Evolutionary conservation across 1,140 invertebrate species (phyloP).

Genomic region (Calephelis nemesis): DNA sequence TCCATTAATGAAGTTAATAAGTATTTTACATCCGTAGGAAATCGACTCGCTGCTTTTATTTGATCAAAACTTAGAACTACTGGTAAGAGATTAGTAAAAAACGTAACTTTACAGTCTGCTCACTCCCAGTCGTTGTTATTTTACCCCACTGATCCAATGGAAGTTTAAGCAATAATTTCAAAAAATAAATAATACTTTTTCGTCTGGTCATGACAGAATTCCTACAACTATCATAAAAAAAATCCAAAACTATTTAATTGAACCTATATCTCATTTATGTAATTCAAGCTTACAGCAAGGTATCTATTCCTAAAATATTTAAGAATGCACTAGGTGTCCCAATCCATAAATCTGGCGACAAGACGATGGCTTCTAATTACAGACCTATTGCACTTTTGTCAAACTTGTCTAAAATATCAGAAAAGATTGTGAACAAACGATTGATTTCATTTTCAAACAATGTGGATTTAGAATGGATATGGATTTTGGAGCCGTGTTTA

Average conservation of each 20-base stretch:
- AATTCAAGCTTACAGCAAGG: not conserved
- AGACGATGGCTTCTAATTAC: not conserved
- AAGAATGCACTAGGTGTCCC: not conserved
- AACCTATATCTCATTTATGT: not conserved
- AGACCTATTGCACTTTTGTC: not conserved
- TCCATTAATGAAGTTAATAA: not conserved
- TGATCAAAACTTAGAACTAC: not conserved
- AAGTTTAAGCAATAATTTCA: not conserved
- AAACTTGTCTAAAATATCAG: too few relatives aligned
- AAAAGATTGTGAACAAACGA: too few relatives aligned
- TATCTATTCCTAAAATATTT: not conserved
- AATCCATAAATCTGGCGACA: not conserved
- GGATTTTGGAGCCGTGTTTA: not conserved
- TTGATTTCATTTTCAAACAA: too few relatives aligned
- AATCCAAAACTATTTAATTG: slow-evolving; percentile 1
- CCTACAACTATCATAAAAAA: not conserved
- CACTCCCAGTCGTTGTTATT: not conserved
- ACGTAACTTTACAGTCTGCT: not conserved
- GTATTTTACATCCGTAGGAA: not conserved
- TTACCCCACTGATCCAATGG: not conserved
- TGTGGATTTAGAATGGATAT: not conserved
- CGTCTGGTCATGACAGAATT: too few relatives aligned
- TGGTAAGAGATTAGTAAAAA: not conserved
- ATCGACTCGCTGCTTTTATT: not conserved
- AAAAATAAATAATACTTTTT: too few relatives aligned